Percentiles rank a stretch among this genome's conserved stretches.
These are phyloP conservation scores for Drosophila setosimentum DNA, from an alignment of 2,888 invertebrate species.

Conservation along the genomic window DNA sequence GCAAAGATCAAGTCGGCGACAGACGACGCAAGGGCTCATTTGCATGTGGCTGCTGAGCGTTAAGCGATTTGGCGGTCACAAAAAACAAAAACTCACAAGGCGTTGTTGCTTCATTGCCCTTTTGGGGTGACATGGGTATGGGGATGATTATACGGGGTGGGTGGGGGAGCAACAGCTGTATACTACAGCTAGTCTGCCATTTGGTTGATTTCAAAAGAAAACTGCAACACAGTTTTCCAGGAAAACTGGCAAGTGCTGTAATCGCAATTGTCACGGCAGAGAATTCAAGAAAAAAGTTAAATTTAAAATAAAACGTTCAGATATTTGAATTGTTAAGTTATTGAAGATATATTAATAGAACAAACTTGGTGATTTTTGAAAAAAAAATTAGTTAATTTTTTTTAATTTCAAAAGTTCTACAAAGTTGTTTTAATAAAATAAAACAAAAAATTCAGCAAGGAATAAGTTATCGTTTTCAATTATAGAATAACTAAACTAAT, in stretches of 20 bases:
- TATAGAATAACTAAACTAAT: background rate
- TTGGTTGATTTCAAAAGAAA: conserved; percentile 61
- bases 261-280: conserved; percentile 71
- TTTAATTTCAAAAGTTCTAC: too few species aligned
- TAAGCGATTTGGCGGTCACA: conserved; percentile 73
- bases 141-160: background rate
- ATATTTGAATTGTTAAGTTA: background rate
- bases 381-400: too few species aligned
- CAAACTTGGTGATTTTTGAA: too few species aligned
- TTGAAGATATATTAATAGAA: too few species aligned
- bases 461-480: too few species aligned
- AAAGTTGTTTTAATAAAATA: too few species aligned
- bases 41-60: conserved; percentile 77
- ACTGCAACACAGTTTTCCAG: conserved; percentile 66
- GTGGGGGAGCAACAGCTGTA: conserved; percentile 4
- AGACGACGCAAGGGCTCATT: conserved; percentile 78
- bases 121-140: background rate
- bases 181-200: conserved; percentile 17
- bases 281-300: conserved; percentile 8
- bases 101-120: conserved; percentile 60
- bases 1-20: conserved; percentile 35
- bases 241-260: conserved; percentile 67
- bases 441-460: too few species aligned
- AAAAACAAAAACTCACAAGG: conserved; percentile 56
- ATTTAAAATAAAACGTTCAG: background rate